Percentiles rank a stretch among this genome's conserved stretches.
Evolutionary conservation across 2,113 vertebrate species (phyloP).

Genomic region (Leptocoma aspasia): DNA sequence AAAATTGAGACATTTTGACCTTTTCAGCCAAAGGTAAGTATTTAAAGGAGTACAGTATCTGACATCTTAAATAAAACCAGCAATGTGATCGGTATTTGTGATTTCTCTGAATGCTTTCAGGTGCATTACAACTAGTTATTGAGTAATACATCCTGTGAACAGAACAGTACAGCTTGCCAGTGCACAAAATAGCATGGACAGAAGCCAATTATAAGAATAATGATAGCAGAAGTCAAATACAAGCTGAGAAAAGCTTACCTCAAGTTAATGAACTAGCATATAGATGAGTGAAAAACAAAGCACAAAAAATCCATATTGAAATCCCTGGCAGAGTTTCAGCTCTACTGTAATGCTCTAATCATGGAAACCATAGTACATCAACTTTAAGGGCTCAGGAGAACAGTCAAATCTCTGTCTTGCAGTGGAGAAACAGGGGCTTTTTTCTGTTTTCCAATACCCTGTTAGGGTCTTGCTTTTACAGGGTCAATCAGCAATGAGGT

Average conservation of each 20-base stretch:
- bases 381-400: neutral
- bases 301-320: neutral
- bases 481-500: neutral
- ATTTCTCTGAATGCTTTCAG: neutral
- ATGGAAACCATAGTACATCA: neutral
- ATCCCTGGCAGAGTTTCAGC: neutral
- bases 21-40: neutral
- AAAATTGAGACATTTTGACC: neutral
- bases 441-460: neutral
- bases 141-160: neutral
- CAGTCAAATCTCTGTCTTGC: neutral
- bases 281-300: constrained; percentile 1
- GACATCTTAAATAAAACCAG: neutral
- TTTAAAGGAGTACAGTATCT: neutral
- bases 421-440: neutral
- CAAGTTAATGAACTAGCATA: neutral
- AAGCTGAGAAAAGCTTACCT: neutral
- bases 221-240: neutral
- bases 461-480: neutral
- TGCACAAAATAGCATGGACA: neutral
- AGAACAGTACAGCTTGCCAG: neutral
- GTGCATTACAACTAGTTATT: neutral
- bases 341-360: neutral
- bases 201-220: neutral
- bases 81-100: neutral